Base-by-base conservation (phyloP, 2,113 vertebrate genomes). In the Nycticryphes semicollaris region DNA sequence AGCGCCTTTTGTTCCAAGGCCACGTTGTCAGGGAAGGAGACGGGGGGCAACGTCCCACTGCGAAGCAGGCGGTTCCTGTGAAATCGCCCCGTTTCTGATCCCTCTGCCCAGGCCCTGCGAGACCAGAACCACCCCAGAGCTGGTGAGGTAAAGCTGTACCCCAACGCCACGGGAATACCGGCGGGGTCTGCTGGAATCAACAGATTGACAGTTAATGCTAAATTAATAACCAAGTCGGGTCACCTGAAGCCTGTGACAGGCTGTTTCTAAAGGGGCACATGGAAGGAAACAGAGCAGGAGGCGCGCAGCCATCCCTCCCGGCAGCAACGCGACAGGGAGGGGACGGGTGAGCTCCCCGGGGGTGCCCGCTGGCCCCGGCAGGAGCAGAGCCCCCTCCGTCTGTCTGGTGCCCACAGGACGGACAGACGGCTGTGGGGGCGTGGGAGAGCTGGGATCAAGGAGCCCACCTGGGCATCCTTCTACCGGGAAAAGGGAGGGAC, bases 401-500 rank as follows among this genome's bases (percentile, higher is more conserved):
- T 12, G 7, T 18, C 60, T 6, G 11, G 35, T 62, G 60, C 60
- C 35, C 7, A 3, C 16, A 12, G 39, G 37, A 59, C 3, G 23
- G 80, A 9, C 75, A 60, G 17, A 23, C 0, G 35, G 39, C 43
- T 9, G 31, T 28, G 7, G 2, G 22, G 74, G 35, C n/a, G 28
- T 35, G 5, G 37, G 15, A 33, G 21, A 57, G 50, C 5, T 5
- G 28, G 23, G 19, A 14, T 3, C 17, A 33, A 10, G 9, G 35
- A 18, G 30, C 24, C 33, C 59, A 50, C 12, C 75, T 18, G 15
- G 54, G 16, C 1, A 51, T 10, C 2, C 14, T 31, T 77, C 33
- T 8, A 0, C 12, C 2, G 17, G 30, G 24, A 50, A 60, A 78
- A 37, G 0, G 1, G 33, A 62, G 62, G 28, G 28, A 10, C 4